Percentiles rank a stretch among this genome's conserved stretches.
Conservation (phyloP, 30 jellyfish, hydroid and myxozoan genomes). For the Haliclystus octoradiatus region DNA sequence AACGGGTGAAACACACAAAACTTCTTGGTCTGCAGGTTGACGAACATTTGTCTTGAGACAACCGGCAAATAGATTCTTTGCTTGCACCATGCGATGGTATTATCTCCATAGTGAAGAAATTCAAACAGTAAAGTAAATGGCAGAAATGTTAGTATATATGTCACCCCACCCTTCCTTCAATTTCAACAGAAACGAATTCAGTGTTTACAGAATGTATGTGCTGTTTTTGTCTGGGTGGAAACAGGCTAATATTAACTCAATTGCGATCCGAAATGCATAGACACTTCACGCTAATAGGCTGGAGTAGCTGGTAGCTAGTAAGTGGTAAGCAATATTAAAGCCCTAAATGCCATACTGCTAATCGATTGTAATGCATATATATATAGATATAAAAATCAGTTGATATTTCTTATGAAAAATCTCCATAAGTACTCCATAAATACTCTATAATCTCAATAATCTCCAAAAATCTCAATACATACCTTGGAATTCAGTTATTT, state of each 20-base stretch:
- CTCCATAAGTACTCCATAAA: too few relatives aligned
- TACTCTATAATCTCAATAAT: too few relatives aligned
- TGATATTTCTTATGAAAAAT: too few relatives aligned
- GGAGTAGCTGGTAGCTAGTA: too few relatives aligned
- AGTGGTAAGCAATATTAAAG: too few relatives aligned
- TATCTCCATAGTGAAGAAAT: slow-evolving; percentile 17
- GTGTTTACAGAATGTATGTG: slow-evolving; percentile 37
- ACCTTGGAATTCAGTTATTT: too few relatives aligned
- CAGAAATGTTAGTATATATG: slow-evolving; percentile 46
- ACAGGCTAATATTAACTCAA: slow-evolving; percentile 22
- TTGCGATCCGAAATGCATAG: too few relatives aligned
- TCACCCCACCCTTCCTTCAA: slow-evolving; percentile 44
- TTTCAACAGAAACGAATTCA: slow-evolving; percentile 51
- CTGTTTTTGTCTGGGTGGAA: slow-evolving; percentile 40
- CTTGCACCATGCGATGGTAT: slow-evolving; percentile 26
- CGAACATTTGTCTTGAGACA: slow-evolving; percentile 50
- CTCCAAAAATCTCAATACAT: too few relatives aligned
- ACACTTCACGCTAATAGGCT: too few relatives aligned
- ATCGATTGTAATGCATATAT: too few relatives aligned
- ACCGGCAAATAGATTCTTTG: slow-evolving; percentile 24
- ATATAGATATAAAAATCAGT: too few relatives aligned
- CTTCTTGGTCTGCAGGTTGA: slow-evolving; percentile 24
- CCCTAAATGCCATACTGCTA: too few relatives aligned
- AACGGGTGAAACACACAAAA: slow-evolving; percentile 25
- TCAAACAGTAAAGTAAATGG: slow-evolving; percentile 29